These are phyloP conservation scores for Cordylochernes scorpioides DNA, from an alignment of 2,888 invertebrate genomes.

Conservation along the genomic window DNA sequence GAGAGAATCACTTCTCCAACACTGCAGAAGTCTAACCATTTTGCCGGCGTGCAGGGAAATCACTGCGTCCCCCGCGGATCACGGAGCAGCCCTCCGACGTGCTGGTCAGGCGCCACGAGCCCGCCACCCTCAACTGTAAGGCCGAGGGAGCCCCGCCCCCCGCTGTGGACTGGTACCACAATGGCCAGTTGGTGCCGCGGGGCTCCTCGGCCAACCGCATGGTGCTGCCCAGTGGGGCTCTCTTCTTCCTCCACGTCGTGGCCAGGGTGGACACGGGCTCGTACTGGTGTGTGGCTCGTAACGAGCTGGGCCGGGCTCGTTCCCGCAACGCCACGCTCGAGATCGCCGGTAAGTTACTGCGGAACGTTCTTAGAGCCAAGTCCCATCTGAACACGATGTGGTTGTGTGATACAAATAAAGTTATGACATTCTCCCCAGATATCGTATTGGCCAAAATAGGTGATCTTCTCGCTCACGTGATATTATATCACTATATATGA, in stretches of 20 bases:
- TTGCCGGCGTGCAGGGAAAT: too few species aligned
- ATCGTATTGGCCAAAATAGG: too few species aligned
- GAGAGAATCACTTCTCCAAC: too few species aligned
- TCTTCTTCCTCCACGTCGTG: constrained; percentile 78
- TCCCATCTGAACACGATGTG: too few species aligned
- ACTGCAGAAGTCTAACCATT: too few species aligned
- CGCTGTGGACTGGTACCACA: constrained; percentile 72
- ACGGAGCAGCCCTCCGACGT: constrained; percentile 91
- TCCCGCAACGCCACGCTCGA: constrained; percentile 81
- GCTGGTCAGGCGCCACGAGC: constrained; percentile 80
- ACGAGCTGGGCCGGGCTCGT: constrained; percentile 57
- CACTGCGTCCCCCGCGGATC: constrained; percentile 48
- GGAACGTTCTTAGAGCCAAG: too few species aligned
- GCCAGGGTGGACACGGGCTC: constrained; percentile 39
- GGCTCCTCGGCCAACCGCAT: constrained; percentile 38
- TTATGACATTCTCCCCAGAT: too few species aligned
- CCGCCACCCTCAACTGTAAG: constrained; percentile 85
- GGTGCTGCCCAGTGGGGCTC: constrained; percentile 58
- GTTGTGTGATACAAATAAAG: too few species aligned
- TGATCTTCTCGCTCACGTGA: too few species aligned
- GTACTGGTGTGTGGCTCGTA: constrained; percentile 88
- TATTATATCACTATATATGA: too few species aligned
- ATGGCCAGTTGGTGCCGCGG: constrained; percentile 38
- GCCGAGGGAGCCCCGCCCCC: constrained; percentile 42
- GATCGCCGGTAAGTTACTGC: constrained; percentile 71